Base-by-base conservation (phyloP, 2,888 invertebrate species). In the Oscheius onirici region DNA sequence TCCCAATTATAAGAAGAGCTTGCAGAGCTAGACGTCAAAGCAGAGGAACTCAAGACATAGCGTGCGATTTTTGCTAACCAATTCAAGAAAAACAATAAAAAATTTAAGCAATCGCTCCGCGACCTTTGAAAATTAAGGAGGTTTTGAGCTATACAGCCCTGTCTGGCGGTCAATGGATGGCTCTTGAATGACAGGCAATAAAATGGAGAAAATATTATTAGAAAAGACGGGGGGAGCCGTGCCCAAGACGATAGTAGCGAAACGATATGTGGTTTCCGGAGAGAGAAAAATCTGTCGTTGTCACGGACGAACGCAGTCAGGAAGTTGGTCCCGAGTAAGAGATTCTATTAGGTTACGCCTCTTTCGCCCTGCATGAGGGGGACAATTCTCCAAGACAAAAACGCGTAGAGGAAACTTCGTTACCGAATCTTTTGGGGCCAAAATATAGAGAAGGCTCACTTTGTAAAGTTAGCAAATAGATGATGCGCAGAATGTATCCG, bases 281-380 rank as follows among this genome's bases (percentile, higher is more conserved):
- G 34, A 34, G 34, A 3, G 5, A 8, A 34, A n/a, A n/a, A n/a
- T n/a, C n/a, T 8, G 40, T 17, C 34, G 41, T 41, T 46, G 46
- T 58, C 22, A 58, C 40, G 40, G 40, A 40, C 15, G 58, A 58
- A 58, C 58, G 58, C 34, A 49, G 63, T 28, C 63, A 63, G 63
- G 63, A 63, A 49, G 63, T 49, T 26, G 26, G 63, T 13, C 34
- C 28, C 24, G 24, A 44, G 63, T 46, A 46, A 24, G 46, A 49
- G 46, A 49, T 63, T 63, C 49, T 63, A 63, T 63, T 63, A 63
- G 63, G 63, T 63, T 63, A 63, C 63, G 63, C 63, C 63, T 63
- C 46, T 46, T 44, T 46, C 63, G 63, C 22, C 49, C 34, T 49
- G 22, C 49, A 49, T 49, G 49, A 58, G 20, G 40, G n/a, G 20